Base-by-base conservation (phyloP, 1,140 invertebrate genomes). In the Anadara kagoshimensis region DNA sequence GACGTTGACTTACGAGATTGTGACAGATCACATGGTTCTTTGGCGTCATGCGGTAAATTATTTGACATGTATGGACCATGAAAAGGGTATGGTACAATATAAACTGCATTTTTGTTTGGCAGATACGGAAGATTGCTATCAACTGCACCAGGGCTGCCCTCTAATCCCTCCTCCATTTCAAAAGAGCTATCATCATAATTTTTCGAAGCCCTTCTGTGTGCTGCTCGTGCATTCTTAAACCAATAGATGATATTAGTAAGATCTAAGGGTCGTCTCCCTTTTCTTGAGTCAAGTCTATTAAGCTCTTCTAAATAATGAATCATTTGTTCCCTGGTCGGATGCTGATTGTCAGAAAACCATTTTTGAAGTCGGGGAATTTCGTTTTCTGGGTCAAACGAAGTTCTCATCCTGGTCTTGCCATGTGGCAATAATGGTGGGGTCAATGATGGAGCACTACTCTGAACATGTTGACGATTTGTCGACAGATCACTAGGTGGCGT, bases 211-310 rank as follows among this genome's bases (percentile, higher is more conserved):
- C 97, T 91, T 85, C 98, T 97, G 87, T 97, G 95, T 1, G 97
- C 97, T 12, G 97, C 97, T 65, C 97, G 91, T 0, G 97, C 97
- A 87, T 99, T 99, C 89, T 99, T 99, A 87, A 99, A 99, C 97
- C 97, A 99, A 88, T 98, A 98, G 24, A 98, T 97, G 14, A 99
- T 96, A 87, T 99, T 99, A 84, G 98, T 98, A 0, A 98, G 94
- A 89, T 99, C 97, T 26, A 99, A 90, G 0, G 96, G 96, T 84
- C 98, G 98, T 45, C 85, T 66, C 11, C 97, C 97, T 73, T 95
- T 92, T 18, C 97, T 91, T 45, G 96, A 98, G 81, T 98, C 96
- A 57, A 98, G 88, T 49, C 93, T 93, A 86, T 99, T 98, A 63
- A 99, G 90, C 85, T 98, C 96, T 59, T 95, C 93, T 18, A 98